Evolutionary conservation across 1,140 invertebrate species (phyloP).

Genomic region (Drosophila leontia): DNA sequence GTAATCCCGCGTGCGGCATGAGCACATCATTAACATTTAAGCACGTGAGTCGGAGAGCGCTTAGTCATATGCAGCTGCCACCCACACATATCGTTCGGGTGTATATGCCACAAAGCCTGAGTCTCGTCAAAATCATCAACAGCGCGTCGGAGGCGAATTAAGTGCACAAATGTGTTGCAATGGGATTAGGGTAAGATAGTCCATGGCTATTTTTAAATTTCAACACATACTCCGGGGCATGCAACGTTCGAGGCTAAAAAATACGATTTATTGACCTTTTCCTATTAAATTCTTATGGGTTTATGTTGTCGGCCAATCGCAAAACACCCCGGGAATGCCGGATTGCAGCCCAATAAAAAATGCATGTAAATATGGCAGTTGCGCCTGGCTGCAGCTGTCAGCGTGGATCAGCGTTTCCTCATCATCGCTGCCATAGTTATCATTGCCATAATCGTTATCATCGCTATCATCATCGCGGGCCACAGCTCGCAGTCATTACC

Average conservation of each 20-base stretch:
- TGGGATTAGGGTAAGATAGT: constrained; percentile 6
- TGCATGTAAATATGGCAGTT: constrained; percentile 30
- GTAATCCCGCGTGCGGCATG: constrained; percentile 36
- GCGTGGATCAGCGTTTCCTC: constrained; percentile 5
- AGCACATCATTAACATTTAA: constrained; percentile 78
- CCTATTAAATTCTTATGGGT: not conserved
- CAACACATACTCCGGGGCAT: not conserved
- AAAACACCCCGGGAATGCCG: not conserved
- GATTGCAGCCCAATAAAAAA: constrained; percentile 7
- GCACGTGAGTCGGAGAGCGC: constrained; percentile 67
- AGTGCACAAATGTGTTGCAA: constrained; percentile 32
- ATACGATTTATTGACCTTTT: constrained; percentile 16
- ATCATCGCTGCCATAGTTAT: constrained; percentile 18
- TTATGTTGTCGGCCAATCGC: not conserved
- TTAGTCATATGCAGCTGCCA: constrained; percentile 63
- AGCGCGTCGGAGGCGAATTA: constrained; percentile 26
- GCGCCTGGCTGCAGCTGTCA: constrained; percentile 13
- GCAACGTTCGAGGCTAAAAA: not conserved
- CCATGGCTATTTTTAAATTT: not conserved
- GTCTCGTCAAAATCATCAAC: constrained; percentile 35
- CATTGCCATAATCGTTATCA: constrained; percentile 17
- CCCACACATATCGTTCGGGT: constrained; percentile 2
- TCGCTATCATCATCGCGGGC: constrained; percentile 27
- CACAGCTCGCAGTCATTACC: constrained; percentile 53
- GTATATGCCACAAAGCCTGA: not conserved